Evolutionary conservation across 2,888 invertebrate species (phyloP), one percentile per base, ranked within the genome.

Genomic region (Pyrochroa serraticornis): DNA sequence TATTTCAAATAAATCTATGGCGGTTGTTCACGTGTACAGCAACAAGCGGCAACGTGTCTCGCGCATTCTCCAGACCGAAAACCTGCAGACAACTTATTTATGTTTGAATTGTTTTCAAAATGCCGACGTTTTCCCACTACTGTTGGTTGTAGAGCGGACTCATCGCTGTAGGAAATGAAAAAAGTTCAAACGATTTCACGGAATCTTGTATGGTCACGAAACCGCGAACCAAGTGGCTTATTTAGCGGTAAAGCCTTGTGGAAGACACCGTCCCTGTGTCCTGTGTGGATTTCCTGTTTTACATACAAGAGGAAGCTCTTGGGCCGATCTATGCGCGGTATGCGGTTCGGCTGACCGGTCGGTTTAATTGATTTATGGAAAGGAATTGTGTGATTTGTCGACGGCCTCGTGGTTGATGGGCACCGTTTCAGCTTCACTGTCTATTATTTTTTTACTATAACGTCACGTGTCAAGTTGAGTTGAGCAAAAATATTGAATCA

Each of bases 21-120:
- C 69, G 67, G 71, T 67, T 74, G 74, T 76, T 72, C 70, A 70
- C 72, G 70, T 75, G 75, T 76, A 75, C 22, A 5, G 71, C 69
- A 72, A 74, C 75, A 75, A 73, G 74, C 75, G 74, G 75, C 72
- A 74, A 69, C 74, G 70, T 76, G 77, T 75, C 73, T 75, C 75
- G 74, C 69, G 75, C 76, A 77, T 77, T 76, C 77, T 72, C 70
- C 67, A 71, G 72, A 66, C 72, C 74, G 71, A 73, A 77, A 75
- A 76, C 75, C 74, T 67, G 77, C 73, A 78, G 79, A 79, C 79
- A 79, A 79, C 79, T 79, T 79, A 79, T 79, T 79, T 79, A 79
- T 79, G 79, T 79, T 77, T 75, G 79, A 72, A 79, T 79, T 79
- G 79, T 79, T 79, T 79, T 79, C 79, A 74, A 79, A 79, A 79